phyloP scores from a whole-genome alignment of 2,113 vertebrate species.

The Paratilapia polleni region DNA sequence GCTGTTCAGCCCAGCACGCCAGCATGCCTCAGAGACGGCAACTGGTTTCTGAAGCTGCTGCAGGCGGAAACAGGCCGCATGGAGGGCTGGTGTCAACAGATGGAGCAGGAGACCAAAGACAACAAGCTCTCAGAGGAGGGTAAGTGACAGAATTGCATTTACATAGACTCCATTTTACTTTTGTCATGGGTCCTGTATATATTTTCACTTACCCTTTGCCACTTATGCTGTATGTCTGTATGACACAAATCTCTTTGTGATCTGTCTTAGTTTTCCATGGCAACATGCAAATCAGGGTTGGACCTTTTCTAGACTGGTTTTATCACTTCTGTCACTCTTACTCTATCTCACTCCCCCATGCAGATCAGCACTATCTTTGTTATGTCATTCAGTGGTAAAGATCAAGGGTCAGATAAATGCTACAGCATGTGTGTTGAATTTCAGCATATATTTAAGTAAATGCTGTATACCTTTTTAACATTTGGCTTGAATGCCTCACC shows the following conservation, averaged over 20 bases:
- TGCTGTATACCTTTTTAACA: not conserved
- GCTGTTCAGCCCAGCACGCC: constrained; percentile 56
- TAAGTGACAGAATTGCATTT: constrained; percentile 62
- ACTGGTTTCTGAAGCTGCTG: constrained; percentile 98
- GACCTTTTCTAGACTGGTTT: not conserved
- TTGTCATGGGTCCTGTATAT: not conserved
- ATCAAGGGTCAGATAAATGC: not conserved
- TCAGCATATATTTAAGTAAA: not conserved
- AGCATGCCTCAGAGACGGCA: constrained; percentile 92
- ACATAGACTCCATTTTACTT: not conserved
- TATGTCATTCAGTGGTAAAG: not conserved
- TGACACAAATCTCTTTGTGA: not conserved
- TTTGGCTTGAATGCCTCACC: not conserved
- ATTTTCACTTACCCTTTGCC: not conserved
- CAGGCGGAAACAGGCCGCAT: constrained; percentile 96
- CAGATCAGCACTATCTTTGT: not conserved
- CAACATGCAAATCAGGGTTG: not conserved
- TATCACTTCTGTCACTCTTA: not conserved
- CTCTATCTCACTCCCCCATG: not conserved
- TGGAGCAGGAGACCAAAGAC: constrained; percentile 99
- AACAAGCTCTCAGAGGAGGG: constrained; percentile 91
- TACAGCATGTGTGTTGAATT: not conserved
- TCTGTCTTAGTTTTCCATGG: not conserved
- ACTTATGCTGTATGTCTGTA: not conserved
- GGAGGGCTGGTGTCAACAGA: constrained; percentile 99